These are phyloP conservation scores for Scolopax rusticola DNA, from an alignment of 2,797 vertebrate species.

Conservation along the genomic window DNA sequence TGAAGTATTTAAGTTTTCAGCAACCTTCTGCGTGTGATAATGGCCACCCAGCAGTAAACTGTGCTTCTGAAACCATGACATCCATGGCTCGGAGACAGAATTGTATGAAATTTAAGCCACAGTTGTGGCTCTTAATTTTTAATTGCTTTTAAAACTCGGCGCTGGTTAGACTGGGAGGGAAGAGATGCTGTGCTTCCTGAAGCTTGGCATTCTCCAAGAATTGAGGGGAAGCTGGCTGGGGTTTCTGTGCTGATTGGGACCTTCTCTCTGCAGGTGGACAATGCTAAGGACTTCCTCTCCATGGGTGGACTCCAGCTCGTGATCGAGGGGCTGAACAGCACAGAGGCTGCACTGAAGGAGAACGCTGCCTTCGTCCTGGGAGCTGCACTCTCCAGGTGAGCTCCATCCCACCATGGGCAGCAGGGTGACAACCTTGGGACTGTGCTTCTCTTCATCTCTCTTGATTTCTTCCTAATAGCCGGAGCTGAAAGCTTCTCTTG, in stretches of 20 bases:
- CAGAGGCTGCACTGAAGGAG: constrained; percentile 86
- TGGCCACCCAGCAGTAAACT: neutral
- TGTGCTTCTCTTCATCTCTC: neutral
- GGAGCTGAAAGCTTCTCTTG: neutral
- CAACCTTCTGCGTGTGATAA: neutral
- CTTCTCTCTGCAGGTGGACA: constrained; percentile 87
- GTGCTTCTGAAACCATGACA: neutral
- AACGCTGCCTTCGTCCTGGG: constrained; percentile 91
- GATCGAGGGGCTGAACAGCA: constrained; percentile 87
- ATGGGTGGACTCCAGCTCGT: constrained; percentile 89
- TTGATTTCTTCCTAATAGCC: neutral
- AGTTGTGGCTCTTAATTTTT: accelerated
- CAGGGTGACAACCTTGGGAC: neutral
- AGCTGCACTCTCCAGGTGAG: constrained; percentile 90
- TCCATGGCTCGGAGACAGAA: neutral
- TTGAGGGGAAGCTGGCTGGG: neutral
- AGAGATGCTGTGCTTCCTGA: neutral
- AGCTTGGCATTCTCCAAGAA: neutral
- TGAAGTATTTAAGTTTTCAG: constrained; percentile 8
- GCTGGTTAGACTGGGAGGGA: neutral
- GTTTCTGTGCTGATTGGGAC: neutral
- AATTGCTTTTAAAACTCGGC: neutral
- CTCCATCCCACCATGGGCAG: neutral
- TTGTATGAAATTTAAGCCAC: neutral
- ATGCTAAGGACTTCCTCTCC: constrained; percentile 88